Evolutionary conservation across 1,140 invertebrate genomes (phyloP).

Genomic region (Drosophila fuyamai): DNA sequence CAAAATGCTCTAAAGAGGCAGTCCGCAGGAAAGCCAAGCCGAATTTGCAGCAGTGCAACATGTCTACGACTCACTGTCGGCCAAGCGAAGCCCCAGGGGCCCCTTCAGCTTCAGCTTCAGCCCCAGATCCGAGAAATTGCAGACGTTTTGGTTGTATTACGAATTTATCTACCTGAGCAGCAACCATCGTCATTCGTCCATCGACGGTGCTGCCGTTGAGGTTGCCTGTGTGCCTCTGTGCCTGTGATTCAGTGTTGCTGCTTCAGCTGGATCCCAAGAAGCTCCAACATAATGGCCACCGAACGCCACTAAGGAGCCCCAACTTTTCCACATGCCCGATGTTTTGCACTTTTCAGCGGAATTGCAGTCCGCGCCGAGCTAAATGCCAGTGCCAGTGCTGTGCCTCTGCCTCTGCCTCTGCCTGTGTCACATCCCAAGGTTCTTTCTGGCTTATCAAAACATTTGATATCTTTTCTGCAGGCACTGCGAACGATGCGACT

Average conservation of each 20-base stretch:
- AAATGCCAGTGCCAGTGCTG: conserved; percentile 7
- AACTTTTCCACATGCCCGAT: conserved; percentile 39
- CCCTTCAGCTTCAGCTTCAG: conserved; percentile 10
- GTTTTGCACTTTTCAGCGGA: conserved; percentile 66
- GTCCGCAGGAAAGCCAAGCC: conserved; percentile 10
- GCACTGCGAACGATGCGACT: conserved; percentile 42
- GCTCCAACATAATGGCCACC: conserved; percentile 77
- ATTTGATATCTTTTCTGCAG: conserved; percentile 72
- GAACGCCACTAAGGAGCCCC: conserved; percentile 50
- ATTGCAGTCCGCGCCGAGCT: conserved; percentile 34
- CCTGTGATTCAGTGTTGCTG: conserved; percentile 17
- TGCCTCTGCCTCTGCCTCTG: conserved; percentile 18
- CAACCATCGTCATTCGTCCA: conserved; percentile 79
- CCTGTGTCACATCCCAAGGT: conserved; percentile 48
- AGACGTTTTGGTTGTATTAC: conserved; percentile 71
- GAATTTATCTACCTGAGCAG: conserved; percentile 82
- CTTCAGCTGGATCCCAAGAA: conserved; percentile 43
- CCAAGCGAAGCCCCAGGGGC: conserved; percentile 1
- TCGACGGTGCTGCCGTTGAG: conserved; percentile 50
- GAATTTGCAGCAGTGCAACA: conserved; percentile 51
- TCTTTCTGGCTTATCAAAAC: conserved; percentile 72
- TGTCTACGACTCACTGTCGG: conserved; percentile 52
- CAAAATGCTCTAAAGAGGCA: conserved; percentile 58
- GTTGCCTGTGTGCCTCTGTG: conserved; percentile 27
- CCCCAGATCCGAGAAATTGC: conserved; percentile 35